phyloP scores from a whole-genome alignment of 2,113 vertebrate genomes.

The Lagopus leucura region DNA sequence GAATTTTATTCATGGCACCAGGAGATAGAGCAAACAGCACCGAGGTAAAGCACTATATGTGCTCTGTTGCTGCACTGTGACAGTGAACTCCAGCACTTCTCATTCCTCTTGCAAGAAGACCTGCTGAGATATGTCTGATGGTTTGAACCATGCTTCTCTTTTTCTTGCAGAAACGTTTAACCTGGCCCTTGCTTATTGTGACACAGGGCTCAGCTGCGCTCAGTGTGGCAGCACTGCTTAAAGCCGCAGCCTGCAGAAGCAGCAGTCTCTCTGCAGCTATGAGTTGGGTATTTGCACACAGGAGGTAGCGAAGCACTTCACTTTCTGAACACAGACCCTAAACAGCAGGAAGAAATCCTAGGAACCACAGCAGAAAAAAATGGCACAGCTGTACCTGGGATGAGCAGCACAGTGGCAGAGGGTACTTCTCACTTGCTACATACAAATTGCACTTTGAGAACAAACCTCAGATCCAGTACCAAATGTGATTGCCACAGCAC shows the following conservation, averaged over 20 bases:
- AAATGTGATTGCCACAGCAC: neutral
- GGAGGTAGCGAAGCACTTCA: neutral
- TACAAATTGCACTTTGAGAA: neutral
- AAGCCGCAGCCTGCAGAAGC: neutral
- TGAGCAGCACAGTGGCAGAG: accelerated
- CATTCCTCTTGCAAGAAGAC: neutral
- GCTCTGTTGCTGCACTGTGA: neutral
- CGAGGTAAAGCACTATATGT: neutral
- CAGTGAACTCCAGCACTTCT: neutral
- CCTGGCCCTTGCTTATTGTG: neutral
- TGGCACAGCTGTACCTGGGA: neutral
- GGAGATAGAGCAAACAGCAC: neutral
- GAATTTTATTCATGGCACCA: neutral
- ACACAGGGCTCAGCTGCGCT: neutral
- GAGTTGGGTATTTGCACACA: neutral
- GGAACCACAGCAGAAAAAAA: neutral
- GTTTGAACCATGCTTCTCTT: neutral
- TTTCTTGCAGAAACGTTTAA: neutral
- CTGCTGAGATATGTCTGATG: neutral
- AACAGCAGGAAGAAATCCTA: accelerated
- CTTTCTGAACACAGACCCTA: neutral
- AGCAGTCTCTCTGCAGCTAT: neutral
- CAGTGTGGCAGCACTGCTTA: neutral
- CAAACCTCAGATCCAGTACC: neutral
- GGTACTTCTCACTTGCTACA: neutral